Base-by-base conservation (phyloP, 37 sponge, comb jelly and placozoan species). In the Eunapius fragilis region DNA sequence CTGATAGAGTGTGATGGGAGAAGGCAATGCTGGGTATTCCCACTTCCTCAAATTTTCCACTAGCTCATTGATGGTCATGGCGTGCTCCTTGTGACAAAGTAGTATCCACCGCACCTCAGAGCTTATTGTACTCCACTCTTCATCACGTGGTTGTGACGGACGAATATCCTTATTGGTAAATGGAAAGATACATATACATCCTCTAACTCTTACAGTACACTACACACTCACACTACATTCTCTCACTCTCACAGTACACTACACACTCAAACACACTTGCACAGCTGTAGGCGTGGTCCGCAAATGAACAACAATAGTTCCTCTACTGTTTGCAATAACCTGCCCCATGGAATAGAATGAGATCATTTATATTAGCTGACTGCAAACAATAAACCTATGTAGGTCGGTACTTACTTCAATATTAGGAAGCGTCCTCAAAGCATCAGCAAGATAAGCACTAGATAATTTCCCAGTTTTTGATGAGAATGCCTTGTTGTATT, bases 51-150 rank as follows among this genome's bases (percentile, higher is more conserved):
- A 92, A 14, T 47, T 22, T 49, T 88, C 89, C 47, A 76, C 67
- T 67, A 92, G 69, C 70, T 83, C 88, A 31, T 35, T 23, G 9
- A 88, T 78, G 0, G 92, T 92, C 89, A 88, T 84, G n/a, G 85
- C 80, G 31, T 92, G 88, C 33, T 87, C 88, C 13, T 11, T 81
- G 49, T 87, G 85, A 22, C 69, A 31, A 48, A 84, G 72, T 25
- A 92, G 73, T 67, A 92, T 69, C 24, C 92, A 80, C 26, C 78
- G 76, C 28, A 82, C 77, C 78, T 92, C 92, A 10, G 88, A 87
- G 41, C n/a, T 12, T 38, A 92, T 76, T 14, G 86, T 37, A 28
- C 74, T 72, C 31, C 68, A 49, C 2, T 87, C 88, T 0, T 68
- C 22, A 58, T 58, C 58, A 58, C 0, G 58, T 11, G 17, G 58